These are phyloP conservation scores for Pristis pectinata DNA, from an alignment of 2,797 vertebrate species.

Conservation along the genomic window DNA sequence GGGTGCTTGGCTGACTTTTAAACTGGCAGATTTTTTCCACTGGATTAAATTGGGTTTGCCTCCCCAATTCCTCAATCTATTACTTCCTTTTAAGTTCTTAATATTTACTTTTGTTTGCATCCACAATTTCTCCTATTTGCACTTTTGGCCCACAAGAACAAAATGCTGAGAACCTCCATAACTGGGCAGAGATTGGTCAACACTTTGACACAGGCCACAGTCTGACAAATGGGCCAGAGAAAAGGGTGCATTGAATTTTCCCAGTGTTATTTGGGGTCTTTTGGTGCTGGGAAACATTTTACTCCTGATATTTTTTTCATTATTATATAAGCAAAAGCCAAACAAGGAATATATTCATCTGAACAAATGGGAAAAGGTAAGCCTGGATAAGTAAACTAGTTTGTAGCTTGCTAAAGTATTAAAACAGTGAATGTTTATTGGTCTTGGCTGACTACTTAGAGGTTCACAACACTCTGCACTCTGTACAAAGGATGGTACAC, in stretches of 20 bases:
- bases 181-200: too few relatives aligned
- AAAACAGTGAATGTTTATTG: neutral
- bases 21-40: neutral
- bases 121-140: too few relatives aligned
- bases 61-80: too few relatives aligned
- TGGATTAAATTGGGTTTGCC: too few relatives aligned
- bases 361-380: neutral
- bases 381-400: neutral
- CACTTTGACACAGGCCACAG: neutral
- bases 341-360: neutral
- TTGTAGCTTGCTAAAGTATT: neutral
- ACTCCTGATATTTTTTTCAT: neutral
- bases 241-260: neutral
- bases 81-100: too few relatives aligned
- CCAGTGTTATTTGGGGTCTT: neutral
- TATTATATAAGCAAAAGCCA: neutral
- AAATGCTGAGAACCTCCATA: too few relatives aligned
- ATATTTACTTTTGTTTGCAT: too few relatives aligned
- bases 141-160: too few relatives aligned
- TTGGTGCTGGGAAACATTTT: neutral
- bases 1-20: neutral
- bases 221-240: neutral
- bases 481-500: too few relatives aligned
- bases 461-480: neutral
- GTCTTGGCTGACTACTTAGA: neutral